Conservation (phyloP, 2,888 invertebrate genomes). For the Azorinus chamasolen region DNA sequence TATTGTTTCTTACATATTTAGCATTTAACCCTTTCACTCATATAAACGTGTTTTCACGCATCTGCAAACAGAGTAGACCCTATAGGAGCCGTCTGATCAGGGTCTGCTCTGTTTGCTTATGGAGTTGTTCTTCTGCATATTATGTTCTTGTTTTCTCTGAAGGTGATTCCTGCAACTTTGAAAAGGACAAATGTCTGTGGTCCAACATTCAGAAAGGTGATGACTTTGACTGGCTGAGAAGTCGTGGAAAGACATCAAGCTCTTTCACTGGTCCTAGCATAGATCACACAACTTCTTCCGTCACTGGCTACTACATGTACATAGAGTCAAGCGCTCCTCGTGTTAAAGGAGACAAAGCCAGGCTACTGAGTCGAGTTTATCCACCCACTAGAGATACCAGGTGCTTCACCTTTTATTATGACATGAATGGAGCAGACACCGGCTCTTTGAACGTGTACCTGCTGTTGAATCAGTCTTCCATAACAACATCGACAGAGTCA, state of each 20-base stretch:
- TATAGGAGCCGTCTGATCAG: no score
- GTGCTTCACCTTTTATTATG: slow-evolving; percentile 75
- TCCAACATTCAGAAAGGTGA: slow-evolving; percentile 75
- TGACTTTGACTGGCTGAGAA: slow-evolving; percentile 83
- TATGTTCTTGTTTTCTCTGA: not conserved
- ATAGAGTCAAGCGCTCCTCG: slow-evolving; percentile 75
- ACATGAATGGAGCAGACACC: slow-evolving; percentile 78
- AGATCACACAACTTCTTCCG: slow-evolving; percentile 72
- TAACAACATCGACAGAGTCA: slow-evolving; percentile 68
- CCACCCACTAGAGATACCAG: slow-evolving; percentile 53
- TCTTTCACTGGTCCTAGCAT: slow-evolving; percentile 80
- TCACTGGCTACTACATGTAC: slow-evolving; percentile 79
- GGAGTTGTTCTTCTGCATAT: no score
- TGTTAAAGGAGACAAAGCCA: slow-evolving; percentile 69
- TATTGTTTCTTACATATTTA: no score
- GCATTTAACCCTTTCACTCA: no score
- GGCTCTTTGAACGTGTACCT: slow-evolving; percentile 72
- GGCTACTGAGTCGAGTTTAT: slow-evolving; percentile 68
- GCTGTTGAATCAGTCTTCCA: slow-evolving; percentile 66
- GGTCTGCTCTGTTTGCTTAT: no score
- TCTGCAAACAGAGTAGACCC: no score
- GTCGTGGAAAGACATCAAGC: slow-evolving; percentile 71
- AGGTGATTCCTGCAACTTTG: slow-evolving; percentile 79
- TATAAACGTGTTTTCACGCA: no score
- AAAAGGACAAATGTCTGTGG: slow-evolving; percentile 83